These are phyloP conservation scores for Galaxias olidus DNA, from an alignment of 2,797 vertebrate genomes.

Conservation along the genomic window DNA sequence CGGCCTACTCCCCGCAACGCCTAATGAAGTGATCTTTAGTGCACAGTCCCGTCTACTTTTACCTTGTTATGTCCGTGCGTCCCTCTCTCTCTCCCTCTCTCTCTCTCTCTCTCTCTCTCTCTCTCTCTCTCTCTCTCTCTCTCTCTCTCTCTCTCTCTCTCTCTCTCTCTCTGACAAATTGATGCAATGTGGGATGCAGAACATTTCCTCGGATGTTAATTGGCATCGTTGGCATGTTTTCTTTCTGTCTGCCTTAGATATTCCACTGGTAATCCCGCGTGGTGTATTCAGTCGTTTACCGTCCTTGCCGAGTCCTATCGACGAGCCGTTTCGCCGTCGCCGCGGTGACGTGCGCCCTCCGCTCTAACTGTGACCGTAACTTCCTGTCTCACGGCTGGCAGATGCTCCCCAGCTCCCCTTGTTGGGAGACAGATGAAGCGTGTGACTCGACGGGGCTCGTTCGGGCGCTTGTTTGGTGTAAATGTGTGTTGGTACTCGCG, in stretches of 20 bases:
- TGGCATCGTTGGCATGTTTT: conserved; percentile 58
- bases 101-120: neutral
- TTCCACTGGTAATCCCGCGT: conserved; percentile 52
- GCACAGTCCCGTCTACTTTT: conserved; percentile 33
- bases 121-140: neutral
- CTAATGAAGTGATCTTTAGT: conserved; percentile 52
- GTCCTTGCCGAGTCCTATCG: too few relatives aligned
- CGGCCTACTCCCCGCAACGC: conserved; percentile 2
- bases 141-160: neutral
- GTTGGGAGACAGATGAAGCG: conserved; percentile 79
- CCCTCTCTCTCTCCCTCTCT: neutral
- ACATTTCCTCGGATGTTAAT: too few relatives aligned
- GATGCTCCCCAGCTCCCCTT: conserved; percentile 76
- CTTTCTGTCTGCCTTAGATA: conserved; percentile 52
- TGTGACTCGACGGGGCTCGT: conserved; percentile 63
- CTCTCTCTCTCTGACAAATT: neutral
- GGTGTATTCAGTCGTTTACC: too few relatives aligned
- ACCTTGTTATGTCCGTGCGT: conserved; percentile 22
- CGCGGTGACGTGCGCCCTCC: conserved; percentile 19
- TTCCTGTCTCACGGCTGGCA: conserved; percentile 41
- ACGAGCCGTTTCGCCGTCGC: too few relatives aligned
- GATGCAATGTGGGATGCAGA: too few relatives aligned
- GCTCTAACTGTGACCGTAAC: conserved; percentile 40
- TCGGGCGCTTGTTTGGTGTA: conserved; percentile 1
- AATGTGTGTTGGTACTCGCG: neutral